Evolutionary conservation across 2,888 invertebrate species (phyloP).

Genomic region (Escarpia spicata): DNA sequence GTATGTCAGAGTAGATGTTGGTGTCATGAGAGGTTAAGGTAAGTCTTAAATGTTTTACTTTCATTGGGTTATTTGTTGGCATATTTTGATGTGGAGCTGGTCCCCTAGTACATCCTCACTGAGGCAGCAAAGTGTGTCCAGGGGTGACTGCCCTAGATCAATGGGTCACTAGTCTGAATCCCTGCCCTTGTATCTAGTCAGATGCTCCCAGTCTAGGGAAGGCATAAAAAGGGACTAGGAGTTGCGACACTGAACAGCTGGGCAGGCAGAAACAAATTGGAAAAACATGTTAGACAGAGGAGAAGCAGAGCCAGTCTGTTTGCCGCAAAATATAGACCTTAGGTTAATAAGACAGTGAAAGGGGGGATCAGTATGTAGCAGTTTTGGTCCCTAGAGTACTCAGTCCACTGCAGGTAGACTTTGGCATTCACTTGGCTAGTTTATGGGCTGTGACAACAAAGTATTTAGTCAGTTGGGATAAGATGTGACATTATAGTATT

Average conservation of each 20-base stretch:
- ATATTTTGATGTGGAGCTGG: neutral
- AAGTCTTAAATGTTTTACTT: neutral
- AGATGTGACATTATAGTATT: too few relatives aligned
- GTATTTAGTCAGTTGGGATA: neutral
- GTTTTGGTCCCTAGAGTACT: neutral
- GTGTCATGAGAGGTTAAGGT: too few relatives aligned
- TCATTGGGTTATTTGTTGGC: neutral
- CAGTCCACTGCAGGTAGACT: neutral
- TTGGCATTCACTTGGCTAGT: too few relatives aligned
- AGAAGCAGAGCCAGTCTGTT: neutral
- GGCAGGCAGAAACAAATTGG: neutral
- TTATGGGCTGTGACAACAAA: too few relatives aligned
- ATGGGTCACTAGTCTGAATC: neutral
- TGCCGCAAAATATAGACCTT: neutral
- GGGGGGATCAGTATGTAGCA: neutral
- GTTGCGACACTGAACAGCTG: neutral
- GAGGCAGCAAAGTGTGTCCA: neutral
- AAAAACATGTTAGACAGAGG: neutral
- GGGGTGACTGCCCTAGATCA: neutral
- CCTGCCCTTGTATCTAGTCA: neutral
- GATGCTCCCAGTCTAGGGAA: neutral
- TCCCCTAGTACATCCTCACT: neutral
- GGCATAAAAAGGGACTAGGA: neutral
- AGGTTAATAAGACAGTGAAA: neutral
- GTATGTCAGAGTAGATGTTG: too few relatives aligned